Conservation (phyloP, 2,888 invertebrate species). For the Apoda limacodes region DNA sequence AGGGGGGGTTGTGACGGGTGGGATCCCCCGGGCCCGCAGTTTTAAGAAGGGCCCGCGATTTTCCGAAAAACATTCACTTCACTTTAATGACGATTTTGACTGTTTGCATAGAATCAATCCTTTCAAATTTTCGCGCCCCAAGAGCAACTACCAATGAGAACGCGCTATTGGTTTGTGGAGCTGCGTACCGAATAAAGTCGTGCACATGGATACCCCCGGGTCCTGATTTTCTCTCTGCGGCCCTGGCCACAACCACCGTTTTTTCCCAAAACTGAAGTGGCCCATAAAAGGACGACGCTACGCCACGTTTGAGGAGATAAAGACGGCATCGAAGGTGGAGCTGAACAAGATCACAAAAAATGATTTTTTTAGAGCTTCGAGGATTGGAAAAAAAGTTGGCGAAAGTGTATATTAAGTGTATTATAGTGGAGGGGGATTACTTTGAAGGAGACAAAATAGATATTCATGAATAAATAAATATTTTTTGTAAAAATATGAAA, state of each 20-base stretch:
- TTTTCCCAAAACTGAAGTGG: conserved; percentile 17
- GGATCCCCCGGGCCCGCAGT: too few species aligned
- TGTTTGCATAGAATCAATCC: too few species aligned
- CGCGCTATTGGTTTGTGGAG: too few species aligned
- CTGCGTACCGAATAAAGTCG: too few species aligned
- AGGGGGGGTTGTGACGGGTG: too few species aligned
- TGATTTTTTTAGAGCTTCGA: conserved; percentile 21
- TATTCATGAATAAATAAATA: conserved; percentile 6
- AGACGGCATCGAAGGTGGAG: conserved; percentile 19
- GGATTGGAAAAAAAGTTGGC: conserved; percentile 21
- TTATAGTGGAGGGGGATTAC: conserved; percentile 17
- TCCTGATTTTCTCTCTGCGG: too few species aligned
- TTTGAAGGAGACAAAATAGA: conserved; percentile 9
- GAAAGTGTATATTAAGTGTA: conserved; percentile 21
- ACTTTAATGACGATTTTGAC: too few species aligned
- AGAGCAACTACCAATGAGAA: too few species aligned
- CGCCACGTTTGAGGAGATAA: conserved; percentile 20
- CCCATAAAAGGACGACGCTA: conserved; percentile 7
- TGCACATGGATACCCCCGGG: too few species aligned
- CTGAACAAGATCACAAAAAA: conserved; percentile 20
- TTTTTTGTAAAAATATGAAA: conserved; percentile 4
- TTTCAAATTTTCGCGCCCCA: too few species aligned
- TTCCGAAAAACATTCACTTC: too few species aligned
- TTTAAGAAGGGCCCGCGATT: too few species aligned
- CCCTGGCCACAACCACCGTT: conserved; percentile 12